Percentiles rank a stretch among this genome's conserved stretches.
These are phyloP conservation scores for Bubalus kerabau DNA, from an alignment of 2,113 vertebrate genomes.

Conservation along the genomic window DNA sequence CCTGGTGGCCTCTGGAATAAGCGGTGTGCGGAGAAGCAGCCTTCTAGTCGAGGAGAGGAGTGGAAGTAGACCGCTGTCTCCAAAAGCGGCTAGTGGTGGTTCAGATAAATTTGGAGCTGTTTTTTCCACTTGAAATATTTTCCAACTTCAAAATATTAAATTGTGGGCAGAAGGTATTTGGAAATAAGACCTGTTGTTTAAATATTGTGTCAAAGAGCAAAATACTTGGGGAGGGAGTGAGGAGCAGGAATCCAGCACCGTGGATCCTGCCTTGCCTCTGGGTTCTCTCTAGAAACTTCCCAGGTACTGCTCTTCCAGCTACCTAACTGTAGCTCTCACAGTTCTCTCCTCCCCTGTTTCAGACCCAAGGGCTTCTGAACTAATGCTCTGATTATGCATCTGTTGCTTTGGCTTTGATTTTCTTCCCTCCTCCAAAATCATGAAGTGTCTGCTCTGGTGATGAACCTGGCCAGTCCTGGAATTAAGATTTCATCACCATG, in stretches of 20 bases:
- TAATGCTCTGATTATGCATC: accelerated
- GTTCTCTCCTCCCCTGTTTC: accelerated
- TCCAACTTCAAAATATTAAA: neutral
- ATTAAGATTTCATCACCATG: neutral
- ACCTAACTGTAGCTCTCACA: accelerated
- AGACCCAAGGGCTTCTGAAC: neutral
- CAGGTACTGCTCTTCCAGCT: neutral
- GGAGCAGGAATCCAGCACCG: accelerated
- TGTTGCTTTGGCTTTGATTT: accelerated
- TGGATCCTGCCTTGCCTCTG: accelerated
- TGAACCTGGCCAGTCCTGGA: neutral
- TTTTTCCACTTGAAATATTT: neutral
- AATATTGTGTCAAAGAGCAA: neutral
- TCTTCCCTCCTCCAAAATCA: neutral
- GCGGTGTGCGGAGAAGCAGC: accelerated
- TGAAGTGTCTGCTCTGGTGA: neutral
- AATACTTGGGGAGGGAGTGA: accelerated
- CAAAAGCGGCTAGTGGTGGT: neutral
- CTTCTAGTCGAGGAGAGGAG: neutral
- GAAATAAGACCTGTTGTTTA: neutral
- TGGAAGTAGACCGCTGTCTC: accelerated
- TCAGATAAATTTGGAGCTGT: neutral
- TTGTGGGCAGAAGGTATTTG: neutral
- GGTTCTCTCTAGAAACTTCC: neutral
- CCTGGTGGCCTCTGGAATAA: neutral